Conservation (phyloP, 2,888 invertebrate species). For the Leucoma salicis region DNA sequence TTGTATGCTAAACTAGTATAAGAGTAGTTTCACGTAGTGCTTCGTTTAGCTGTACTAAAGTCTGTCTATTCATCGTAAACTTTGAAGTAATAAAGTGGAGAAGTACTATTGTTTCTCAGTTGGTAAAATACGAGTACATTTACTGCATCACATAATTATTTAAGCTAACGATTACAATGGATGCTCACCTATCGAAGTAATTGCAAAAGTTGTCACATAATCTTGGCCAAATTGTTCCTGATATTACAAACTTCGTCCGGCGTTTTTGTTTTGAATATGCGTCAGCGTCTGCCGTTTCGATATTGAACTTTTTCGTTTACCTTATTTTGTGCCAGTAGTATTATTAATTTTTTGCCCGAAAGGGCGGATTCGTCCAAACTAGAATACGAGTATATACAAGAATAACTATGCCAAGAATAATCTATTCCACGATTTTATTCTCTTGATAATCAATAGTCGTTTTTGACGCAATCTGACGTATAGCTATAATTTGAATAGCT, state of each 20-base stretch:
- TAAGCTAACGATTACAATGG: conserved; percentile 24
- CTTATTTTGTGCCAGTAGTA: too few species aligned
- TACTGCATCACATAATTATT: conserved; percentile 28
- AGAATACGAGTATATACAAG: too few species aligned
- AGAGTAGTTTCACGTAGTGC: conserved; percentile 2
- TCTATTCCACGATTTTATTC: too few species aligned
- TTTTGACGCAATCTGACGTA: too few species aligned
- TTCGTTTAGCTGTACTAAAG: conserved; percentile 1
- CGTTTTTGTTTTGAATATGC: conserved; percentile 33
- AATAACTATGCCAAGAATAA: too few species aligned
- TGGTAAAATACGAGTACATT: conserved; percentile 19
- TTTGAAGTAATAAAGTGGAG: conserved; percentile 17
- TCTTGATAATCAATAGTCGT: too few species aligned
- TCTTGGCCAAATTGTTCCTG: conserved; percentile 49
- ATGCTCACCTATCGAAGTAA: conserved; percentile 44
- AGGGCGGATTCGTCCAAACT: too few species aligned
- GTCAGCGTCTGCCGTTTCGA: conserved; percentile 11
- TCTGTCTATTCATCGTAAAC: conserved; percentile 11
- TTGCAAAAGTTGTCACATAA: conserved; percentile 57
- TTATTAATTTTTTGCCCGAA: too few species aligned
- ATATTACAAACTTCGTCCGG: conserved; percentile 42
- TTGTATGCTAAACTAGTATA: background rate
- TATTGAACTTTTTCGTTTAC: conserved; percentile 17
- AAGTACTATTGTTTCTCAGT: conserved; percentile 18
- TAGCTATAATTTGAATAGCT: too few species aligned